Evolutionary conservation across 2,113 vertebrate genomes (phyloP).

Genomic region (Cyanoderma ruficeps): DNA sequence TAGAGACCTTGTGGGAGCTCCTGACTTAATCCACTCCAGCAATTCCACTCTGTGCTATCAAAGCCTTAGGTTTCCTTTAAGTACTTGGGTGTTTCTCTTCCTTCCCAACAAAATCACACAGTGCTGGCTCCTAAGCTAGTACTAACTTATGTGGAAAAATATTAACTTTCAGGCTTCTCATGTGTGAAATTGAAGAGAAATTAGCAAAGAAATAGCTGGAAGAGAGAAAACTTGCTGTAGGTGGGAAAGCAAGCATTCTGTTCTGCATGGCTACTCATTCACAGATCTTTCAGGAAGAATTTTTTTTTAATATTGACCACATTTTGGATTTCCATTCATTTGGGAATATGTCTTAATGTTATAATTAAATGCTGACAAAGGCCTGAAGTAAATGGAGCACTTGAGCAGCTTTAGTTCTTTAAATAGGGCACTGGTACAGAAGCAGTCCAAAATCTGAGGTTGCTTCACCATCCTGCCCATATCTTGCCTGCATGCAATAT

Average conservation of each 20-base stretch:
- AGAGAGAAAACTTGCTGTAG: not conserved
- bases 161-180: not conserved
- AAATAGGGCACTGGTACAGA: not conserved
- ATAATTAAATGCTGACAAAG: not conserved
- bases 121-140: not conserved
- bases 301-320: not conserved
- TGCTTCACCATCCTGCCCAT: not conserved
- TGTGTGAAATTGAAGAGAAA: not conserved
- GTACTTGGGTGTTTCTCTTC: not conserved
- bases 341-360: not conserved
- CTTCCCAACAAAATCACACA: not conserved
- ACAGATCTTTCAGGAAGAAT: not conserved
- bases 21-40: not conserved
- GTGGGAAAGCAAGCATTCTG: not conserved
- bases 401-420: not conserved
- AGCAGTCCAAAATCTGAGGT: not conserved
- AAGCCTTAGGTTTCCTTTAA: not conserved
- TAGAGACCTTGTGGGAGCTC: not conserved
- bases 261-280: conserved; percentile 3
- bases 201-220: not conserved
- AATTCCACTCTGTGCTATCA: not conserved
- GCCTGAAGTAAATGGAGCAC: not conserved
- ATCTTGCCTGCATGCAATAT: not conserved
- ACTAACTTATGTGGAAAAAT: not conserved
- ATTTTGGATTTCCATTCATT: not conserved